Evolutionary conservation across 2,113 vertebrate genomes (phyloP).

Genomic region (Pseudorectes ferrugineus): DNA sequence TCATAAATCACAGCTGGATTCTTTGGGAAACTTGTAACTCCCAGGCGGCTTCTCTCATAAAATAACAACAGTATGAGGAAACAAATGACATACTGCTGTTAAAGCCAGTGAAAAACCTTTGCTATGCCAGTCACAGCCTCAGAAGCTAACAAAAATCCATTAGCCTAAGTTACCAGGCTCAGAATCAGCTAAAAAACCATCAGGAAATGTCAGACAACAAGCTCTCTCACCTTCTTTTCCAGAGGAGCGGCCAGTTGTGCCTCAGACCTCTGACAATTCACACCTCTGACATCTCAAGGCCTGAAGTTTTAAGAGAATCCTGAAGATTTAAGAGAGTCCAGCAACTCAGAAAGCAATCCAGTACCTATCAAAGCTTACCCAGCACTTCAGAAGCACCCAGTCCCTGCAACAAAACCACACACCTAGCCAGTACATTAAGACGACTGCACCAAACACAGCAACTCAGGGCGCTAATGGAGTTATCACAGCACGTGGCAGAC

Average conservation of each 20-base stretch:
- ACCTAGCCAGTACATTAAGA: background rate
- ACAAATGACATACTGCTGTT: background rate
- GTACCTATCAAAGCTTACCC: background rate
- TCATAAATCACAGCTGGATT: conserved; percentile 60
- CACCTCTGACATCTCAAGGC: background rate
- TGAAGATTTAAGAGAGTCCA: background rate
- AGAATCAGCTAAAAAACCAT: background rate
- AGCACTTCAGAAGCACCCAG: background rate
- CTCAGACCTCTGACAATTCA: background rate
- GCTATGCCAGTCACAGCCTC: background rate
- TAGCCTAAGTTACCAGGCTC: background rate
- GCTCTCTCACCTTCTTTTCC: background rate
- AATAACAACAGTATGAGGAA: conserved; percentile 16
- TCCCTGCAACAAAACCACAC: background rate
- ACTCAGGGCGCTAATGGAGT: background rate
- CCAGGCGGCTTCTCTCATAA: conserved; percentile 2
- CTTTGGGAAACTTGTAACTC: conserved; percentile 31
- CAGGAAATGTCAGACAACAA: background rate
- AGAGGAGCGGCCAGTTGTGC: rapidly evolving
- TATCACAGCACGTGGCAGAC: background rate
- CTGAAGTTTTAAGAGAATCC: background rate
- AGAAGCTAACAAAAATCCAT: background rate
- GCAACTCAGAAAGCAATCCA: background rate
- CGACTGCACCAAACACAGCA: background rate
- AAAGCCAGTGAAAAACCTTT: background rate